These are phyloP conservation scores for Ceyx melanurus DNA, from an alignment of 2,113 vertebrate genomes.

Conservation along the genomic window DNA sequence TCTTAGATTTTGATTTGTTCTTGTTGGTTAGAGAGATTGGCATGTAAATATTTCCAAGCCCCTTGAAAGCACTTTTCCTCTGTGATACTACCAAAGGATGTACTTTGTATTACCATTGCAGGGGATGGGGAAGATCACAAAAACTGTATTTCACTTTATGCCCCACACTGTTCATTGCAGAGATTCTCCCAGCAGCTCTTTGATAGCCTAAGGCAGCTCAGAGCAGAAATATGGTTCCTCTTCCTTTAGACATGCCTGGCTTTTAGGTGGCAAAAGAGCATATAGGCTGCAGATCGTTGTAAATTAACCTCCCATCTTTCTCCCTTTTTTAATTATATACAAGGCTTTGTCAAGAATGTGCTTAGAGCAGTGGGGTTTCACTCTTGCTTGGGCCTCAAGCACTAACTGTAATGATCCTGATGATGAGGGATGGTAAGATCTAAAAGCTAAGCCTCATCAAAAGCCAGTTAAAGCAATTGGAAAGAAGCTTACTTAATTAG, in stretches of 20 bases:
- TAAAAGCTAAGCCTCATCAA: neutral
- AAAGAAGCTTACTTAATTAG: neutral
- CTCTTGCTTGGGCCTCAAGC: neutral
- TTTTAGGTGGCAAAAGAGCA: neutral
- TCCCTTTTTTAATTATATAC: neutral
- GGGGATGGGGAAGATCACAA: neutral
- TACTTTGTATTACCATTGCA: neutral
- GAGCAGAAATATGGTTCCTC: neutral
- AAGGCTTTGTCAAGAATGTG: neutral
- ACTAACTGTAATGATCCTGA: neutral
- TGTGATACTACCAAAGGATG: neutral
- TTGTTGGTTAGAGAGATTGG: neutral
- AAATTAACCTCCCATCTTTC: neutral
- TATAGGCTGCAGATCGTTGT: rapidly evolving
- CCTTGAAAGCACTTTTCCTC: neutral
- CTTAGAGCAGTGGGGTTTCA: neutral
- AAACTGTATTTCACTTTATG: neutral
- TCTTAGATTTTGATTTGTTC: neutral
- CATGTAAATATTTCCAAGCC: slow-evolving; percentile 6
- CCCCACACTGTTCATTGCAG: neutral
- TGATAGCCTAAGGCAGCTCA: neutral
- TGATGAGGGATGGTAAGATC: neutral
- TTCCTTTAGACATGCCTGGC: neutral
- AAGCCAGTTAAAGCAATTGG: neutral
- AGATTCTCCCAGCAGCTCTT: neutral